Evolutionary conservation across 1,140 invertebrate genomes (phyloP), one percentile per base, ranked within the genome.

Genomic region (Pogonognathellus flavescens): DNA sequence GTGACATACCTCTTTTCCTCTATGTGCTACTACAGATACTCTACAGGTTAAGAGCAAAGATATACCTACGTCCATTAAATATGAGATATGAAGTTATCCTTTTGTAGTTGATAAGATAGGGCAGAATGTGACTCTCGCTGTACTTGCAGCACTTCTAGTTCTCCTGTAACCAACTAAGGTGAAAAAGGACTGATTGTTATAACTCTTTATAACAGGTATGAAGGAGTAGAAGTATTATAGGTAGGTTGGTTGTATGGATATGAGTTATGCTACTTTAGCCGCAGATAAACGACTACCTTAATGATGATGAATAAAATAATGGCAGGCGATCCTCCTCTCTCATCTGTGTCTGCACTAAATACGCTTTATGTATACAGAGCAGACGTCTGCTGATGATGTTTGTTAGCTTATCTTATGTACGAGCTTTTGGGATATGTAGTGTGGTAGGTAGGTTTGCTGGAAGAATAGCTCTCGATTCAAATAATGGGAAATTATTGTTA

Each of bases 291-390:
- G 70, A 76, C 70, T 76, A 50, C 70, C 70, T 76, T 76, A 76
- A 76, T 76, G 70, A 76, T 76, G 70, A 76, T 76, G 70, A 76
- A 76, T 76, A 76, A 76, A 76, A 76, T 76, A 76, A 76, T 76
- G 70, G 70, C 49, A 76, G 70, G 70, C 41, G 70, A 76, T 76
- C 70, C 70, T 76, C 70, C 70, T 76, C 41, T 76, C 70, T 31
- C 70, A 31, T 76, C 70, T 41, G 22, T 76, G 70, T 76, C 70
- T 76, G 70, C 70, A 76, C 41, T 76, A 76, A 76, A 76, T 76
- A 76, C 41, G 70, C 70, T 49, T 14, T 50, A 16, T 76, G 41
- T 76, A 76, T 50, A 76, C 70, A 76, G 31, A 76, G 31, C 70
- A 76, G 16, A 70, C 62, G 14, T 14, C 62, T 70, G 16, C 14